Percentiles rank a stretch among this genome's conserved stretches.
These are phyloP conservation scores for Torymus auratus DNA, from an alignment of 2,888 invertebrate genomes.

Conservation along the genomic window DNA sequence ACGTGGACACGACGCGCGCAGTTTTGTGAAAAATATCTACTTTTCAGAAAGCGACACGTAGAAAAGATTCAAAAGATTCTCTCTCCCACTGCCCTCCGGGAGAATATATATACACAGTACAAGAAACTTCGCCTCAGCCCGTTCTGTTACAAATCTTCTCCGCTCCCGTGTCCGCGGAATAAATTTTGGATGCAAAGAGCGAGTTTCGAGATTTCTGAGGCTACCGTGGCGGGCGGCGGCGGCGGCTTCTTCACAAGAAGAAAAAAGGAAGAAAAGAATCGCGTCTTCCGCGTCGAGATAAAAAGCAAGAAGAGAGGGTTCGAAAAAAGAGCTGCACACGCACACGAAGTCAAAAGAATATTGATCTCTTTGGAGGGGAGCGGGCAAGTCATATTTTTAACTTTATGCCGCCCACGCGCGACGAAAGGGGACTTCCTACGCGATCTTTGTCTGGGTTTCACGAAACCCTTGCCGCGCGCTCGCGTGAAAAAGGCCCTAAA, in stretches of 20 bases:
- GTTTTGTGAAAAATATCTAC: neutral
- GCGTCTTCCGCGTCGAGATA: constrained; percentile 12
- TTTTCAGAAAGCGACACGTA: constrained; percentile 1
- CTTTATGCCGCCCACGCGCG: constrained; percentile 43
- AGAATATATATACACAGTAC: neutral
- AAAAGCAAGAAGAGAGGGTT: constrained; percentile 17
- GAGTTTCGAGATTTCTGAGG: constrained; percentile 20
- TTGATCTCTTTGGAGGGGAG: constrained; percentile 17
- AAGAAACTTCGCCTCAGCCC: neutral
- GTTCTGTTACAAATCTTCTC: constrained; percentile 35
- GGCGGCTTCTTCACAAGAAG: neutral
- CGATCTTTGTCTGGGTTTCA: constrained; percentile 42
- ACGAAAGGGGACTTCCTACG: constrained; percentile 43
- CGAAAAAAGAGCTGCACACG: constrained; percentile 1
- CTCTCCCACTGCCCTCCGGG: too few relatives aligned
- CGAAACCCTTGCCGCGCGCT: constrained; percentile 23
- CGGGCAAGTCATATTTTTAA: constrained; percentile 26
- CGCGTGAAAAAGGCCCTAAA: constrained; percentile 38
- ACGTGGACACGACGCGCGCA: too few relatives aligned
- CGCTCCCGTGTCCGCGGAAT: constrained; percentile 30
- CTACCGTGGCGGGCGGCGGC: neutral
- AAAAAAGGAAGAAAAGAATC: neutral
- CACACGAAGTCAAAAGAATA: constrained; percentile 44
- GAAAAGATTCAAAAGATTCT: neutral
- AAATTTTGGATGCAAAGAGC: constrained; percentile 41